A percentile compares a stretch with the other conserved stretches of the same genome.
Conservation (phyloP, 2,797 vertebrate genomes). For the Loris lydekkerianus region DNA sequence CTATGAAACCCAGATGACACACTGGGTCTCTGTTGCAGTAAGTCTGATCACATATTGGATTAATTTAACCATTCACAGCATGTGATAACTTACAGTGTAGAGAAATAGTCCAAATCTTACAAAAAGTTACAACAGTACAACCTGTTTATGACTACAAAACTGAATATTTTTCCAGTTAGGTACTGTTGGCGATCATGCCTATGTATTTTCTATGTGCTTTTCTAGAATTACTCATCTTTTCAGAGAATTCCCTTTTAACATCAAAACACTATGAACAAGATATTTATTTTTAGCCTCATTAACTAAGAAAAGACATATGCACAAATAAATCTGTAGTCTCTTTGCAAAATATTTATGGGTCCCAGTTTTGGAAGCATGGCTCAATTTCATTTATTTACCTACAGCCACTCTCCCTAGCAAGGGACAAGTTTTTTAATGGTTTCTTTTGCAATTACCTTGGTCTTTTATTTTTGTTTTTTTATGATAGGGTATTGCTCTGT, state of each 20-base stretch:
- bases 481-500: background rate
- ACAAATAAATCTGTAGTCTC: background rate
- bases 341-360: background rate
- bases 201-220: background rate
- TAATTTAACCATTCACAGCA: background rate
- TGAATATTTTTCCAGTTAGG: background rate
- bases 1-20: background rate
- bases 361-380: background rate
- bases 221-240: background rate
- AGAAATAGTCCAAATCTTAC: slow-evolving; percentile 14
- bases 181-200: background rate
- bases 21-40: background rate
- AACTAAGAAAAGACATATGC: background rate
- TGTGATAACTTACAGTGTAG: background rate
- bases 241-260: slow-evolving; percentile 24
- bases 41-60: background rate
- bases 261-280: background rate
- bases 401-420: background rate
- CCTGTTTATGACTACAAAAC: background rate
- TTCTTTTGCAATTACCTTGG: background rate
- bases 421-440: background rate
- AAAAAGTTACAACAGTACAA: background rate
- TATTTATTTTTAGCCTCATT: slow-evolving; percentile 8
- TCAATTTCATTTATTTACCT: background rate
- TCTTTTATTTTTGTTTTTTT: background rate